Conservation (phyloP, 2,888 invertebrate species). For the Hymenopus coronatus region DNA sequence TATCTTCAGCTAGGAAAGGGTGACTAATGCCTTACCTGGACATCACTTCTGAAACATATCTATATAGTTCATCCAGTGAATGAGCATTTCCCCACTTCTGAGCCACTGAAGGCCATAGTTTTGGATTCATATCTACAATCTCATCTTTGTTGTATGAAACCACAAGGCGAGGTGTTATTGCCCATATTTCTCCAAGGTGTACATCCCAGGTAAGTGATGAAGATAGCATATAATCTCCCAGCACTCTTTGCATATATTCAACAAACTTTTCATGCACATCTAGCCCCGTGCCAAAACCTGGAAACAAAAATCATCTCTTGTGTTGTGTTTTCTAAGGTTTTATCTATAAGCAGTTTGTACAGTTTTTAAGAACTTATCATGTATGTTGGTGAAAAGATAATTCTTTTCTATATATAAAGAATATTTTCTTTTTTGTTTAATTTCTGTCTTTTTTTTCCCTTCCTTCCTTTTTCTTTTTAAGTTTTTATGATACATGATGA, state of each 20-base stretch:
- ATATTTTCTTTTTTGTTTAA: no score
- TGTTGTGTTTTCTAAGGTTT: no score
- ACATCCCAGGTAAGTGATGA: slow-evolving; percentile 49
- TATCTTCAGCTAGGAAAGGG: background rate
- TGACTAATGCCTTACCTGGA: slow-evolving; percentile 23
- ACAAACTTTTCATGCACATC: slow-evolving; percentile 45
- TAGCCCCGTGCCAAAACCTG: slow-evolving; percentile 47
- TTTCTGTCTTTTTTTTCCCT: no score
- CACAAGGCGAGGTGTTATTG: slow-evolving; percentile 51
- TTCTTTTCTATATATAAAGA: no score
- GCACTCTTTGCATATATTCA: slow-evolving; percentile 43
- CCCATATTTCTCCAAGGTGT: slow-evolving; percentile 52
- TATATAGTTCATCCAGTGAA: slow-evolving; percentile 52
- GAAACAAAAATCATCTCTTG: background rate
- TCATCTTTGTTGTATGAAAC: slow-evolving; percentile 49
- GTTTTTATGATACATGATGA: no score
- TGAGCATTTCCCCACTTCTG: slow-evolving; percentile 69
- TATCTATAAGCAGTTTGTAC: no score
- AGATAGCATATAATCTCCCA: slow-evolving; percentile 44
- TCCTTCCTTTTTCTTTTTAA: no score
- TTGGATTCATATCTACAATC: slow-evolving; percentile 10
- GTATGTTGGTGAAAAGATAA: no score
- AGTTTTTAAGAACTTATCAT: no score
- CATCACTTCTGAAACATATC: slow-evolving; percentile 47
- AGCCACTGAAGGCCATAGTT: slow-evolving; percentile 56